Percentiles rank a stretch among this genome's conserved stretches.
These are phyloP conservation scores for Bucorvus abyssinicus DNA, from an alignment of 2,797 vertebrate species.

Conservation along the genomic window DNA sequence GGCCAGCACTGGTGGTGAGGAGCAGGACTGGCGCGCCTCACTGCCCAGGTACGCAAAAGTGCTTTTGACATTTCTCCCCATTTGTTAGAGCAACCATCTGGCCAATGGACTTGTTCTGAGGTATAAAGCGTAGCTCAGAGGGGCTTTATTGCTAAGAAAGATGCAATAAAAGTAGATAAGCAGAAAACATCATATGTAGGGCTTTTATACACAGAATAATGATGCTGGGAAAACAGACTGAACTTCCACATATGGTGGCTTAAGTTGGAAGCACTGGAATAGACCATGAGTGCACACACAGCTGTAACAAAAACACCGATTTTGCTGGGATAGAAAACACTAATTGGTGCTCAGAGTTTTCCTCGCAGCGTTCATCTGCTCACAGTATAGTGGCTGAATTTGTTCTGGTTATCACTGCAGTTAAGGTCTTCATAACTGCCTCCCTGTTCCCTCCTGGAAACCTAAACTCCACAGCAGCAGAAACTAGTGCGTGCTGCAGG, in stretches of 20 bases:
- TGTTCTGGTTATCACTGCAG: conserved; percentile 45
- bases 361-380: conserved; percentile 15
- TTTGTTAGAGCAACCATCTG: background rate
- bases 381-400: conserved; percentile 41
- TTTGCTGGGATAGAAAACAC: background rate
- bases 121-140: background rate
- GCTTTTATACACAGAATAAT: background rate
- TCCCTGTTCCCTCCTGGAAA: conserved; percentile 33
- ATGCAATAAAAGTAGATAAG: background rate
- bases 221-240: background rate
- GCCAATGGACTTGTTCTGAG: background rate
- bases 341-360: conserved; percentile 13
- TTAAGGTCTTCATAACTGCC: conserved; percentile 40
- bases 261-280: background rate
- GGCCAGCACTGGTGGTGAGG: background rate
- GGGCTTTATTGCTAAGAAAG: background rate
- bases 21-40: background rate
- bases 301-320: background rate
- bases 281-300: background rate
- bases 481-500: background rate
- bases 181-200: background rate
- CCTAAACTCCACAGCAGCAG: background rate
- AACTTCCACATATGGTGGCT: background rate
- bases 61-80: background rate
- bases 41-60: background rate